Evolutionary conservation across 30 jellyfish, hydroid and myxozoan species (phyloP), one percentile per base, ranked within the genome.

Genomic region (Clytia hemisphaerica): DNA sequence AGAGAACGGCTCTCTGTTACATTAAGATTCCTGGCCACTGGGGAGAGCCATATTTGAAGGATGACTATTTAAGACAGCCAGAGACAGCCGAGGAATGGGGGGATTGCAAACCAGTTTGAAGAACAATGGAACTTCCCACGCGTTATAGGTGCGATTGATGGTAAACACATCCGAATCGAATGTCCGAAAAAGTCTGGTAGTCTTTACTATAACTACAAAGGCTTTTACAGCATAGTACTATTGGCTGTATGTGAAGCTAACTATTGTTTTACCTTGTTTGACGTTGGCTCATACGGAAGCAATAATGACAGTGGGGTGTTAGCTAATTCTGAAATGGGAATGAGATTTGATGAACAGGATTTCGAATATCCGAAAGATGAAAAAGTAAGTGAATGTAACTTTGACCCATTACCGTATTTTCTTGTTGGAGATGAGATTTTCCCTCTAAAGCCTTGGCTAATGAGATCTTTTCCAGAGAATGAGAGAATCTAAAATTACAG

Each of bases 1-100:
- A 71, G 26, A 6, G 83, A 71, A 32, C 12, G 63, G 35, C 82
- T 71, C 4, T 42, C 80, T 9, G 16, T 71, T 7, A 71, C 83
- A 10, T 71, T 71, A n/a, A 54, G 82, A 53, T 71, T 30, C 31
- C 81, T 71, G 3, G 83, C 83, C 10, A 71, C 80, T 31, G 83
- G 80, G 12, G 82, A 53, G 16, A 33, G 63, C 6, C 83, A 71
- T 30, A 35, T 3, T 37, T 71, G 9, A 71, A 71, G 28, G 78
- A 40, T 6, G 30, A 4, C 16, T 59, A 59, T 26, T 26, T 51
- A 10, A 51, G 21, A 21, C 10, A 9, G 7, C 67, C 73, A 22
- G 64, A 9, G 10, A 3, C 61, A 4, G 25, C 21, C 55, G 54
- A 68, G 22, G 78, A 68, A 5, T 68, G 78, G 49, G 4, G 82